phyloP scores from a whole-genome alignment of 2,113 vertebrate genomes.

The Cariama cristata region DNA sequence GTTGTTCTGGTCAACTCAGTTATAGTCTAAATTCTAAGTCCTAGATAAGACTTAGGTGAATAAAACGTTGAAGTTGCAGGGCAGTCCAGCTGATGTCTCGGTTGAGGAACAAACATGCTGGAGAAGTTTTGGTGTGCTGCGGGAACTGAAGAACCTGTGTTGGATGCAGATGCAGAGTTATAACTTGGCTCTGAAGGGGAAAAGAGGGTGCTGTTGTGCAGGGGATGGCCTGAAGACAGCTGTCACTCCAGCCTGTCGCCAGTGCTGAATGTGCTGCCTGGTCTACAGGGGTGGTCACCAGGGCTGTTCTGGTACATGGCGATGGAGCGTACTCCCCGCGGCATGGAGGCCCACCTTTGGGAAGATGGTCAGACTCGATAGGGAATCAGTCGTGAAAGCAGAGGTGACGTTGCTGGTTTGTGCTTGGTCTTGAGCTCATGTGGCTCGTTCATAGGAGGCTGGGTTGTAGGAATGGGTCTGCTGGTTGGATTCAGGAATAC shows the following conservation, averaged over 20 bases:
- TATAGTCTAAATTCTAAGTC: rapidly evolving
- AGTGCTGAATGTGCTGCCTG: neutral
- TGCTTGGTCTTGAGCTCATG: rapidly evolving
- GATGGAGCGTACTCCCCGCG: rapidly evolving
- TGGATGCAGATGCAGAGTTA: neutral
- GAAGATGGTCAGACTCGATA: rapidly evolving
- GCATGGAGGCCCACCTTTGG: rapidly evolving
- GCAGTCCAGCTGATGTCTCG: rapidly evolving
- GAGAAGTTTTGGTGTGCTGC: neutral
- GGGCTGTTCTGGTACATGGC: rapidly evolving
- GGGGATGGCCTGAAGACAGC: neutral
- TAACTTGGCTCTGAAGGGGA: neutral
- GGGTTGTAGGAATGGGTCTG: neutral
- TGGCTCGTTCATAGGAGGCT: rapidly evolving
- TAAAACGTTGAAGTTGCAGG: rapidly evolving
- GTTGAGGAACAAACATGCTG: rapidly evolving
- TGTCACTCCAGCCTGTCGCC: neutral
- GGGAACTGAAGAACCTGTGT: rapidly evolving
- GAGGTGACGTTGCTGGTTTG: neutral
- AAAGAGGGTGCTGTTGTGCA: neutral
- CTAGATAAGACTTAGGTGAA: neutral
- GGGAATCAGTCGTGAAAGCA: rapidly evolving
- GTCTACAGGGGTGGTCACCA: neutral
- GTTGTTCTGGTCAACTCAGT: neutral
- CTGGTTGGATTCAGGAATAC: neutral